These are phyloP conservation scores for Sylvilagus bachmani DNA, from an alignment of 2,113 vertebrate genomes.

Conservation along the genomic window DNA sequence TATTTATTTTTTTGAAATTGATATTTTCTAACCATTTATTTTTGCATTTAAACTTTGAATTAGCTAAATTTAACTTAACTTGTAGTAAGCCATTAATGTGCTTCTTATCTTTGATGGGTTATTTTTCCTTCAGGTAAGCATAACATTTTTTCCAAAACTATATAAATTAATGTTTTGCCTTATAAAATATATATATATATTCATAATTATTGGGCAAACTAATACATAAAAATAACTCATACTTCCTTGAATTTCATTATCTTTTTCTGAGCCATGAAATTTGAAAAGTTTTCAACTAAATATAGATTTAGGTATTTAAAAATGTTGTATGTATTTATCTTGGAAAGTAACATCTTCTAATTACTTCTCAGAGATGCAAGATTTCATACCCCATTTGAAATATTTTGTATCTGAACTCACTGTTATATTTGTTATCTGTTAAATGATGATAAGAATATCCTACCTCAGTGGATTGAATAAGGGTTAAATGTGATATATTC, in stretches of 20 bases:
- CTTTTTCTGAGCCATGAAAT: neutral
- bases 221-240: neutral
- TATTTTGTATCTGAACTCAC: neutral
- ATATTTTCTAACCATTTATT: neutral
- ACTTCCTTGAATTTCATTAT: neutral
- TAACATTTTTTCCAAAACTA: neutral
- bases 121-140: neutral
- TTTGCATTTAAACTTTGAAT: neutral
- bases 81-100: neutral
- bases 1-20: neutral
- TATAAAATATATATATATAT: neutral
- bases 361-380: neutral
- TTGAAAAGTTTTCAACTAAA: conserved; percentile 32
- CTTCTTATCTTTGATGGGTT: neutral
- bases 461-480: neutral
- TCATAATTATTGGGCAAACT: neutral
- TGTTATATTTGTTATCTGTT: neutral
- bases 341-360: neutral
- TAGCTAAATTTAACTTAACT: neutral
- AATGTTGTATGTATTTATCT: neutral
- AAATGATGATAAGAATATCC: neutral
- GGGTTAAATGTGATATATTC: neutral
- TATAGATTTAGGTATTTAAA: neutral
- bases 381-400: neutral
- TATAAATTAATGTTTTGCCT: neutral